Percentiles rank a stretch among this genome's conserved stretches.
phyloP scores from a whole-genome alignment of 2,797 vertebrate species.

The Hydrolagus colliei region DNA sequence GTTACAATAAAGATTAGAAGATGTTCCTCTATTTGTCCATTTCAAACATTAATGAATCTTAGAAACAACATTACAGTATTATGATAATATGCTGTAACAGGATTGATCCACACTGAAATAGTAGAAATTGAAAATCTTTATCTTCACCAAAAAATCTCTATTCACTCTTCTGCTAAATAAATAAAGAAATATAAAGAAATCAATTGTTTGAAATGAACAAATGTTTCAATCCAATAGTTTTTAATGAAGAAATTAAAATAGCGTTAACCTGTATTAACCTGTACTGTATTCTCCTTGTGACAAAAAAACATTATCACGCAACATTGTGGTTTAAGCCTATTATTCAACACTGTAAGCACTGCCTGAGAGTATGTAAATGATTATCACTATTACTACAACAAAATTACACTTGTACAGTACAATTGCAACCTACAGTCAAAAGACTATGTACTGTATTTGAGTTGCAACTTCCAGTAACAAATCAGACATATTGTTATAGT shows the following conservation, averaged over 20 bases:
- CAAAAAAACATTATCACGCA: not conserved
- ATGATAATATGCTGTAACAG: not conserved
- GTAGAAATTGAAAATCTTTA: not conserved
- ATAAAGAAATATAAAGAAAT: not conserved
- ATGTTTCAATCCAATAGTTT: not conserved
- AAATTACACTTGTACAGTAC: no score
- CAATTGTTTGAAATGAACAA: not conserved
- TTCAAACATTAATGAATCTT: slow-evolving; percentile 6
- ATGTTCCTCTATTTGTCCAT: slow-evolving; percentile 25
- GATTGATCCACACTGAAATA: not conserved
- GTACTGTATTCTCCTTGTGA: not conserved
- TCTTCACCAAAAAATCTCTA: not conserved
- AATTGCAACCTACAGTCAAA: no score
- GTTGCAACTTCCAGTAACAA: no score
- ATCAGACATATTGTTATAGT: no score
- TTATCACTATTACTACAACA: no score
- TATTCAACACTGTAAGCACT: not conserved
- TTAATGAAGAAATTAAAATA: not conserved
- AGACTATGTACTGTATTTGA: no score
- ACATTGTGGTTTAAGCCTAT: not conserved
- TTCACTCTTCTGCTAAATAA: not conserved
- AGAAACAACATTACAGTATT: not conserved
- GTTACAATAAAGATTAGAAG: slow-evolving; percentile 24
- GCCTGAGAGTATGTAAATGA: not conserved
- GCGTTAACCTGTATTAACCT: not conserved